Conservation (phyloP, 2,888 invertebrate species). For the Megamerina dolium region DNA sequence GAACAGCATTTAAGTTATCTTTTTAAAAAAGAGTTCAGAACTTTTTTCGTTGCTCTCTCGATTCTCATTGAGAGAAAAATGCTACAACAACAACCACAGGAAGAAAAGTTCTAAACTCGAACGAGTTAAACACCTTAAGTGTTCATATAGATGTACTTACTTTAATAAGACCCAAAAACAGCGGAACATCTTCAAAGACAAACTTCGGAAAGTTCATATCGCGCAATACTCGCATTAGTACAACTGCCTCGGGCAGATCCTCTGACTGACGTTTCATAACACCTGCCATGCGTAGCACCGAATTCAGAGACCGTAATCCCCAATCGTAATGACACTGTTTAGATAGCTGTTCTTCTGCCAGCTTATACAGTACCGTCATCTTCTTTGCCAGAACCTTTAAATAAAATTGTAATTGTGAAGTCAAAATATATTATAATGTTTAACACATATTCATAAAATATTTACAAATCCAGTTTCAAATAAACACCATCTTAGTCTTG, state of each 20-base stretch:
- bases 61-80: no score
- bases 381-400: slow-evolving; percentile 74
- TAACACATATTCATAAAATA: no score
- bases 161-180: slow-evolving; percentile 77
- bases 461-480: no score
- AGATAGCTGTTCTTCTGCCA: slow-evolving; percentile 81
- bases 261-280: slow-evolving; percentile 73
- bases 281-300: slow-evolving; percentile 87
- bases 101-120: no score
- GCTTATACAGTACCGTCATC: slow-evolving; percentile 85
- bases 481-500: no score
- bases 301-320: slow-evolving; percentile 85
- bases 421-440: no score
- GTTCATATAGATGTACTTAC: no score
- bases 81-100: no score
- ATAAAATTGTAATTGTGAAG: not conserved
- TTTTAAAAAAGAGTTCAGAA: no score
- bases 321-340: slow-evolving; percentile 93
- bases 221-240: slow-evolving; percentile 83
- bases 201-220: slow-evolving; percentile 95
- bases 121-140: no score
- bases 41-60: no score
- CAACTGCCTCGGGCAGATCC: slow-evolving; percentile 76
- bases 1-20: no score
- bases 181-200: slow-evolving; percentile 82